These are phyloP conservation scores for Stenoptilia bipunctidactyla DNA, from an alignment of 2,888 invertebrate species.

Conservation along the genomic window DNA sequence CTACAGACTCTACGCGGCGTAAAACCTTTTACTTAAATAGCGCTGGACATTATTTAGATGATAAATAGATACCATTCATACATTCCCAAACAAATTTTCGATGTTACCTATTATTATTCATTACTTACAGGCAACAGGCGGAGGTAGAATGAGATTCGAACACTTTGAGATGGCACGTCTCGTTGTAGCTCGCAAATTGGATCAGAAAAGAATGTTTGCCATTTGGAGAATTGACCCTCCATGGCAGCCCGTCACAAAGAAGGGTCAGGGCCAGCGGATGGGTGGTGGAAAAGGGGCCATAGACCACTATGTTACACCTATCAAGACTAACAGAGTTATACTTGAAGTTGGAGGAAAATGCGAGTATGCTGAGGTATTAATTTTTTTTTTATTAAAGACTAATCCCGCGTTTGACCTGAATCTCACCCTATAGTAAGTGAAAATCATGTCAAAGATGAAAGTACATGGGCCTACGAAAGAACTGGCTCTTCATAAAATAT, in stretches of 20 bases:
- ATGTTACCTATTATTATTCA: too few relatives aligned
- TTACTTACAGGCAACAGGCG: conserved; percentile 83
- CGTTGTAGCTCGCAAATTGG: conserved; percentile 82
- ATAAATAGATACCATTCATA: too few relatives aligned
- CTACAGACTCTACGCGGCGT: too few relatives aligned
- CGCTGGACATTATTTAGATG: too few relatives aligned
- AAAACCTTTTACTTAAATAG: too few relatives aligned
- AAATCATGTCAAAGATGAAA: too few relatives aligned
- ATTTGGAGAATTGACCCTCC: conserved; percentile 95
- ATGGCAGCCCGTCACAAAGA: conserved; percentile 95
- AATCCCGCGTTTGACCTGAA: too few relatives aligned
- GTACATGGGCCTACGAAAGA: too few relatives aligned
- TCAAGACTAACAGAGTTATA: conserved; percentile 91
- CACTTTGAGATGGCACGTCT: conserved; percentile 93
- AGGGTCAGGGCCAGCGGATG: conserved; percentile 91
- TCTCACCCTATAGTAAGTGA: too few relatives aligned
- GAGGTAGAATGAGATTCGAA: conserved; percentile 83
- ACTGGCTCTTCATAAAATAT: too few relatives aligned
- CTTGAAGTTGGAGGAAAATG: conserved; percentile 93
- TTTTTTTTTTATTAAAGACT: too few relatives aligned
- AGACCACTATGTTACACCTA: conserved; percentile 94
- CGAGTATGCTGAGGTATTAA: conserved; percentile 83
- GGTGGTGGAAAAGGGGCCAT: conserved; percentile 97
- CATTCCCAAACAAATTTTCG: too few relatives aligned
- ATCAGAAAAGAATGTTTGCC: conserved; percentile 88